phyloP scores from a whole-genome alignment of 1,140 invertebrate species.

The Myzus persicae region DNA sequence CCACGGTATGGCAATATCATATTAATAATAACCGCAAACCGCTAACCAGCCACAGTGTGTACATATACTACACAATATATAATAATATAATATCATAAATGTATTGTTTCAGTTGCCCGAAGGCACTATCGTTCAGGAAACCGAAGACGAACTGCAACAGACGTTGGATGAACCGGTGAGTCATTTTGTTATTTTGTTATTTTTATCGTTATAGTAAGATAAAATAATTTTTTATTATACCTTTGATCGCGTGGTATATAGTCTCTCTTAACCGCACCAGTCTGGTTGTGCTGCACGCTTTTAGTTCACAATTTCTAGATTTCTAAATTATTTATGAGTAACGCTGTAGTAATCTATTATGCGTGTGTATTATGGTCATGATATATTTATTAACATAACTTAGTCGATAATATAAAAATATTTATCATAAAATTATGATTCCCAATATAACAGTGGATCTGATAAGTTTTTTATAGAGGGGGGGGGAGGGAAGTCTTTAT shows the following conservation, averaged over 20 bases:
- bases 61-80: not conserved
- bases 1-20: not conserved
- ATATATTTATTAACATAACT: not conserved
- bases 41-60: not conserved
- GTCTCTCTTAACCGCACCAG: not conserved
- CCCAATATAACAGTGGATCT: too few relatives aligned
- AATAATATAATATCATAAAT: not conserved
- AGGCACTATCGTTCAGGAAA: not conserved
- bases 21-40: not conserved
- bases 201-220: not conserved
- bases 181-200: too few relatives aligned
- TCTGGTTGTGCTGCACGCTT: not conserved
- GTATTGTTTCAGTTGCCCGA: constrained; percentile 18
- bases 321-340: not conserved
- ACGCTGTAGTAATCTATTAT: not conserved
- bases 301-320: not conserved
- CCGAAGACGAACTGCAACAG: not conserved
- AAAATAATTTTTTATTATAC: not conserved
- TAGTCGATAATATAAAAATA: not conserved
- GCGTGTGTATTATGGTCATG: too few relatives aligned
- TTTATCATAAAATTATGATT: not conserved
- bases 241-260: not conserved
- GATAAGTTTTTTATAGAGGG: not conserved
- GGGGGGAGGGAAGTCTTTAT: not conserved
- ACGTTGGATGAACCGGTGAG: not conserved